Base-by-base conservation (phyloP, 2,113 vertebrate species). In the Proteles cristata region DNA sequence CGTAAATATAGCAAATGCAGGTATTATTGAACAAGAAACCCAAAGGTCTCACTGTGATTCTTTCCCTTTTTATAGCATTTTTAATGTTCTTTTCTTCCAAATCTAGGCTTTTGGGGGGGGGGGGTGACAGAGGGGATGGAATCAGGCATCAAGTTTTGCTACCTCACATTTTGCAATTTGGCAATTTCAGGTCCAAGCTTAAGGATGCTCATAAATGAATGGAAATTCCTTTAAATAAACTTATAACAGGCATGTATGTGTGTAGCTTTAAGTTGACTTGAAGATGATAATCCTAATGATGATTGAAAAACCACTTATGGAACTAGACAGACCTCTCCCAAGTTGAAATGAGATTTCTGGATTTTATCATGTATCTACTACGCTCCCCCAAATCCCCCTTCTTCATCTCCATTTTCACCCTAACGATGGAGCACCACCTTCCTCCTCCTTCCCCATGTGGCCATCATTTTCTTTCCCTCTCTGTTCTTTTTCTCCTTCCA, bases 81-180 rank as follows among this genome's bases (percentile, higher is more conserved):
- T 77, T n/a, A 82, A 86, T 35, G 53, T 80, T 94, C 43, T 88
- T 53, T 80, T 84, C 77, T 63, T 63, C n/a, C 25, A 93, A 90
- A 69, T 90, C 9, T 74, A 69, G 50, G 10, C 9, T 81, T 82
- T 25, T 50, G 50, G 31, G 2, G 4, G 19, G 26, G 50, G 31
- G 2, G 4, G 19, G 26, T 4, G 14, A 25, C 10, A 19, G 21
- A 0, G 25, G 25, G 12, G 1, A 0, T 0, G 12, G 26, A 58
- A 66, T 45, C 74, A 45, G 50, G 26, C n/a, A 23, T 43, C 11
- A 71, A 4, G 28, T 45, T 79, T 66, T 83, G 15, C 15, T 97
- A 63, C 83, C 80, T 74, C 28, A 71, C 73, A 90, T 39, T 39
- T 39, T 39, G 48, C 7, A 87, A 66, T 88, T 66, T 35, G 11